Base-by-base conservation (phyloP, 2,797 vertebrate species). In the Australoheros facetus region DNA sequence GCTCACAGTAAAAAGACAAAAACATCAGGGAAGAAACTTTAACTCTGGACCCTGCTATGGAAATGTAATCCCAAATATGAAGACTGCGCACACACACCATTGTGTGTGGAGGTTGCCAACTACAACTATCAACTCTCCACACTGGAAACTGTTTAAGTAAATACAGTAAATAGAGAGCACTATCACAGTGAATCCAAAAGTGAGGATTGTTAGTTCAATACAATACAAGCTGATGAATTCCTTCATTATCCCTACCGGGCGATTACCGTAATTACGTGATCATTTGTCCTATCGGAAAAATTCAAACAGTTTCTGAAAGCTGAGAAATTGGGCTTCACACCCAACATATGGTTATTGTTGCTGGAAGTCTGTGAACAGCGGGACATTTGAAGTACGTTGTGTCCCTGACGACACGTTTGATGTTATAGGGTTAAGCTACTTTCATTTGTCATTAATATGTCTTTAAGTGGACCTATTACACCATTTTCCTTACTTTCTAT, bases 41-140 rank as follows among this genome's bases (percentile, higher is more conserved):
- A n/a, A 69, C 62, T 48, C 42, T 69, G 42, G 42, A 69, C 28
- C 48, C 42, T 12, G 26, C 16, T 48, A 48, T 51, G 23, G 62
- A 66, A 66, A 66, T 66, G 23, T 45, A 28, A 48, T 48, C 42
- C 17, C 62, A 66, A 66, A 66, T 66, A 66, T 66, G 23, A 66
- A 12, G n/a, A 39, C 39, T 23, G 34, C 0, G 4, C 4, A 19
- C 17, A 19, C 48, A 8, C 6, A 1, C 11, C 3, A 12, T 11
- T 11, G 14, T 64, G 37, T 64, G 23, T 10, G 2, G 16, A 66
- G 42, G 42, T 17, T 66, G 62, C 62, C 62, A 66, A 66, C 39
- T 28, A 48, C 39, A 66, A 28, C 42, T 48, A 66, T 42, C 42
- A 51, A 7, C 42, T 69, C 42, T 66, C 62, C 23, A 66, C 62